These are phyloP conservation scores for Diuraphis noxia DNA, from an alignment of 1,140 invertebrate genomes.

Conservation along the genomic window DNA sequence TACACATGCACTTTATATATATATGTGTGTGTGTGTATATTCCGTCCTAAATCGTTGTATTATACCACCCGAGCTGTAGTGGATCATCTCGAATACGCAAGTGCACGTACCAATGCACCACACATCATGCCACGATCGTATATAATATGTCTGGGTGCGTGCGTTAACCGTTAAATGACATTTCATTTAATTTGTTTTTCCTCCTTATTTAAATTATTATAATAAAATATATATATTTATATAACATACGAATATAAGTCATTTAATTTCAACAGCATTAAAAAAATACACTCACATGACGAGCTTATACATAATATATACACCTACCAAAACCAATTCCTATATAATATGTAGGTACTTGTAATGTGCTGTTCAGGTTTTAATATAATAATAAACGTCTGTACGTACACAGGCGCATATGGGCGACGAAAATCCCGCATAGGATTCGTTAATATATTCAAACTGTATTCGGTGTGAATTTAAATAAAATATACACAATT, in stretches of 20 bases:
- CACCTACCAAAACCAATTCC: background rate
- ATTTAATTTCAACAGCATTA: background rate
- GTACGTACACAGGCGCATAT: background rate
- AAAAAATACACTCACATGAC: background rate
- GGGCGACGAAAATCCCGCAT: background rate
- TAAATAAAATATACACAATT: background rate
- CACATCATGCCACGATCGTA: background rate
- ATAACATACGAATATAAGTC: background rate
- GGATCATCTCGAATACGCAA: background rate
- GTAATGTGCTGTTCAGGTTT: background rate
- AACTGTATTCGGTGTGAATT: background rate
- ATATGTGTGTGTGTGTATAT: too few relatives aligned
- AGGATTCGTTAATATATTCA: background rate
- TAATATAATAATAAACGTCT: background rate
- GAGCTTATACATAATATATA: background rate
- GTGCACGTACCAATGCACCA: background rate
- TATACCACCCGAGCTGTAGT: background rate
- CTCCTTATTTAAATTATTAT: background rate
- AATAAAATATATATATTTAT: background rate
- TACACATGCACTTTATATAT: background rate
- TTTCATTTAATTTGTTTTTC: slow-evolving; percentile 28
- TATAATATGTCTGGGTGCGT: background rate
- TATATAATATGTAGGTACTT: background rate
- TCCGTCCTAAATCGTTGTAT: background rate
- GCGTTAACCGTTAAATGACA: slow-evolving; percentile 12